Evolutionary conservation across 2,888 invertebrate species (phyloP), one percentile per base, ranked within the genome.

Genomic region (Nemotelus pantherinus): DNA sequence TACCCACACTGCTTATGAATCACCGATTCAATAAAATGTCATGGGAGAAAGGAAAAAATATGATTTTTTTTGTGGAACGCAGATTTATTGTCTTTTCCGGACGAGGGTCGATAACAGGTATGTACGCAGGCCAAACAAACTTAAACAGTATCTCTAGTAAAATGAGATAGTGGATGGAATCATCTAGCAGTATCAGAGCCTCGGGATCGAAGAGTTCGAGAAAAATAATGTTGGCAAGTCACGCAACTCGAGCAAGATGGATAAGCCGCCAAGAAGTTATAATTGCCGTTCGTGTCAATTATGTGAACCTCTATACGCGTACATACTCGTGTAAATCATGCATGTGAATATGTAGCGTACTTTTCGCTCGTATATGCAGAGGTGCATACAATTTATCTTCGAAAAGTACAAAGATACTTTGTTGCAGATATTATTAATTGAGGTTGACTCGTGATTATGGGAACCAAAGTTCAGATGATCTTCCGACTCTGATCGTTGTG

Each of bases 281-380:
- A 65, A 65, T 65, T 65, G 65, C 65, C 39, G 65, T 65, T 65
- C 43, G 45, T 65, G 65, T 65, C 65, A 65, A 65, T 65, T 65
- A 65, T 65, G 45, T 2, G 65, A 65, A 47, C 47, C 10, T 47
- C 4, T 43, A 63, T 5, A 50, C 1, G 50, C 25, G 25, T 25
- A 25, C 25, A 25, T 25, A 25, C 25, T 25, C 25, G 25, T 25
- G 25, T 25, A 25, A 25, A 25, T 25, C 25, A 25, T 25, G 25
- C 25, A 25, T 25, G 25, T 25, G 25, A 25, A 25, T 25, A 25
- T 25, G 25, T 25, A 25, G 25, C 25, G 25, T 25, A 25, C 25
- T 25, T 25, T 25, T 25, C 25, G 25, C 25, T 25, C 25, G 25
- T 25, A 25, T 25, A 25, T 25, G 25, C 25, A 25, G 25, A 25